Percentiles rank a stretch among this genome's conserved stretches.
These are phyloP conservation scores for Dicentrarchus labrax DNA, from an alignment of 2,113 vertebrate species.

Conservation along the genomic window DNA sequence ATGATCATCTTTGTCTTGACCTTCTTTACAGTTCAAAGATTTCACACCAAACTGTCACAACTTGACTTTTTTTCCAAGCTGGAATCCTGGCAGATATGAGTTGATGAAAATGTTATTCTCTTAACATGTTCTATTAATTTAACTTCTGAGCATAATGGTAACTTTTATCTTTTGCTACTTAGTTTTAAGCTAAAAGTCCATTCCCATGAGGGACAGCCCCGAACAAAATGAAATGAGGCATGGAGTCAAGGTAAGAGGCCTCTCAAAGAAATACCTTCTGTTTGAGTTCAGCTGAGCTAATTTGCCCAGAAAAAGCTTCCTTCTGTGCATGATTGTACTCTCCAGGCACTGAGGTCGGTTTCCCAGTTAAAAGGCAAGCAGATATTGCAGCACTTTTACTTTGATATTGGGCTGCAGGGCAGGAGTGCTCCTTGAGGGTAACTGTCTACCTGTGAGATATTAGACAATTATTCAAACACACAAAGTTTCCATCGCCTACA, in stretches of 20 bases:
- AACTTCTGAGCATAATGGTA: background rate
- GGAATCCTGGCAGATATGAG: background rate
- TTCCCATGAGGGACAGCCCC: background rate
- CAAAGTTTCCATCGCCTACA: conserved; percentile 28
- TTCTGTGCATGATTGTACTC: conserved; percentile 35
- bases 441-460: conserved; percentile 54
- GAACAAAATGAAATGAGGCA: conserved; percentile 22
- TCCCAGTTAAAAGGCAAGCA: conserved; percentile 36
- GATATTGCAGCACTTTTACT: conserved; percentile 62
- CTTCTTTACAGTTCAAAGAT: conserved; percentile 5
- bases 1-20: background rate
- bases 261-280: conserved; percentile 8
- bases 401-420: conserved; percentile 48
- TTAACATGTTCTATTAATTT: background rate
- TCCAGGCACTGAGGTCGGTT: conserved; percentile 24
- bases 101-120: background rate
- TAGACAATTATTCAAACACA: conserved; percentile 58
- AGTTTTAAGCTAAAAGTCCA: conserved; percentile 1
- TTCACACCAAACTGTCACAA: conserved; percentile 14
- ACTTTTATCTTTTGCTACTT: background rate
- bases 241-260: conserved; percentile 3
- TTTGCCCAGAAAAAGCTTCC: conserved; percentile 51
- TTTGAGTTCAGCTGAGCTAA: conserved; percentile 47
- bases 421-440: conserved; percentile 45
- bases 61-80: background rate